Percentiles rank a stretch among this genome's conserved stretches.
These are phyloP conservation scores for Stercorarius parasiticus DNA, from an alignment of 2,113 vertebrate species.

Conservation along the genomic window DNA sequence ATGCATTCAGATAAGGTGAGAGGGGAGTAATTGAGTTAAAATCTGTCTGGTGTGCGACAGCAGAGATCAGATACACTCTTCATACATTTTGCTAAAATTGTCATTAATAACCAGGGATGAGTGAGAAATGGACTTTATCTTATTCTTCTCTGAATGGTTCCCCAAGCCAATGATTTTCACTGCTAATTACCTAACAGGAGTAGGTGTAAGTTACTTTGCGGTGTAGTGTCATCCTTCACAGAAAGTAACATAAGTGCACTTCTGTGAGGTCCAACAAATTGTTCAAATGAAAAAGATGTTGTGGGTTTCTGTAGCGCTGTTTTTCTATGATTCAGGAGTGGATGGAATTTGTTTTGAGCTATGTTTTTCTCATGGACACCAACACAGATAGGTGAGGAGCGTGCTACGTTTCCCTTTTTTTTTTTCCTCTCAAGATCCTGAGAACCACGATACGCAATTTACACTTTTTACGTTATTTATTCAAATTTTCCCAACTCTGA, in stretches of 20 bases:
- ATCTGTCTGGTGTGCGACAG: slow-evolving; percentile 15
- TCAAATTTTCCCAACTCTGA: not conserved
- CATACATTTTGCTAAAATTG: not conserved
- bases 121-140: not conserved
- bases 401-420: not conserved
- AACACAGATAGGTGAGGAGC: not conserved
- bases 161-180: not conserved
- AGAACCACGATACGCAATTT: not conserved
- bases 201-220: not conserved
- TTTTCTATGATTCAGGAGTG: not conserved
- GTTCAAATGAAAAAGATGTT: not conserved
- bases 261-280: not conserved
- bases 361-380: not conserved
- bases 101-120: not conserved
- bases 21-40: slow-evolving; percentile 44
- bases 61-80: slow-evolving; percentile 17
- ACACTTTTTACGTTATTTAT: not conserved
- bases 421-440: not conserved
- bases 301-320: not conserved
- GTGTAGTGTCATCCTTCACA: not conserved
- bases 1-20: slow-evolving; percentile 47
- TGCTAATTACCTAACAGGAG: not conserved
- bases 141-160: not conserved
- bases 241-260: not conserved
- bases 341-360: not conserved